These are phyloP conservation scores for Trigoniulus corallinus DNA, from an alignment of 1,140 invertebrate species.

Conservation along the genomic window DNA sequence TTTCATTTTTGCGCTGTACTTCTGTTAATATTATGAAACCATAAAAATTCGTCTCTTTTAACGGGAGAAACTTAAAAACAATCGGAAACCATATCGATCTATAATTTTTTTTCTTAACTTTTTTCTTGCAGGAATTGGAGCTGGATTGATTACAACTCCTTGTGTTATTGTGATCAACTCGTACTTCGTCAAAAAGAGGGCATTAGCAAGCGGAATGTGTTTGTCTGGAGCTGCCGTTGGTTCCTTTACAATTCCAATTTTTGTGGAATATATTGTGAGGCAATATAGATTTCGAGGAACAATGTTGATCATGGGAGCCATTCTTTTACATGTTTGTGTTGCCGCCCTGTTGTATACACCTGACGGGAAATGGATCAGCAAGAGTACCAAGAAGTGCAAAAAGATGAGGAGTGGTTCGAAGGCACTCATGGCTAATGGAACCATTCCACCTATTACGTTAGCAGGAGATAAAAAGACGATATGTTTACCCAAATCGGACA, in stretches of 20 bases:
- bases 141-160: conserved; percentile 57
- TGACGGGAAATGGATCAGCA: neutral
- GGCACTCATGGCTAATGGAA: neutral
- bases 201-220: conserved; percentile 77
- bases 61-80: too few species aligned
- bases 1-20: too few species aligned
- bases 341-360: conserved; percentile 55
- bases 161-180: conserved; percentile 76
- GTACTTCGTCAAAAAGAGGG: conserved; percentile 61
- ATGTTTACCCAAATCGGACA: neutral
- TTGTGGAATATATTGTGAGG: conserved; percentile 47
- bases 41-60: too few species aligned
- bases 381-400: neutral
- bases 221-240: conserved; percentile 74
- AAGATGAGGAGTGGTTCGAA: neutral
- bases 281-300: conserved; percentile 49
- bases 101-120: too few species aligned
- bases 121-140: conserved; percentile 43
- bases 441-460: neutral
- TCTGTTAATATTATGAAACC: too few species aligned
- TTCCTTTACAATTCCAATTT: conserved; percentile 60
- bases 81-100: too few species aligned
- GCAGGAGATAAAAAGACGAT: too few species aligned
- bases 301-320: conserved; percentile 54
- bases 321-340: conserved; percentile 64